Conservation (phyloP, 2,888 invertebrate genomes). For the Lacanobia oleracea region DNA sequence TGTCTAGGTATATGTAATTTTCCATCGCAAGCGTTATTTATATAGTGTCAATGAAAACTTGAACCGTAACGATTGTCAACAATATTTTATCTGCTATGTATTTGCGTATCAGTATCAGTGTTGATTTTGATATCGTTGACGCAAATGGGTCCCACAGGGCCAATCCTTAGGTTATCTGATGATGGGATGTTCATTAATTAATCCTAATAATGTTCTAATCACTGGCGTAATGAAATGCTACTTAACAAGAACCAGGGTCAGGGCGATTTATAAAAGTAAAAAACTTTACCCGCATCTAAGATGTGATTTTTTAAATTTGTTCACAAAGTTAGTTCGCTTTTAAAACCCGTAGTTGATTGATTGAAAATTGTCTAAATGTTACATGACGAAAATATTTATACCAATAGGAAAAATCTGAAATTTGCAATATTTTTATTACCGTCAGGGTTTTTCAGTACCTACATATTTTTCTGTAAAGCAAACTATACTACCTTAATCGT, state of each 20-base stretch:
- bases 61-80: conserved; percentile 76
- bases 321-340: no score
- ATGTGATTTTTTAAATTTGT: no score
- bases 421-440: background rate
- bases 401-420: background rate
- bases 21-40: conserved; percentile 73
- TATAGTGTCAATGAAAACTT: conserved; percentile 80
- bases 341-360: no score
- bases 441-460: no score
- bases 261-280: background rate
- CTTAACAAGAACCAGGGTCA: conserved; percentile 29
- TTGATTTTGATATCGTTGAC: conserved; percentile 80
- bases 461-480: no score
- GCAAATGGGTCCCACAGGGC: conserved; percentile 78
- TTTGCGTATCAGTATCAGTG: conserved; percentile 69
- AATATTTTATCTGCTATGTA: conserved; percentile 72
- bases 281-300: background rate
- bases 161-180: conserved; percentile 80
- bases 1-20: conserved; percentile 64
- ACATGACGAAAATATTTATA: no score
- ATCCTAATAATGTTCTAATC: conserved; percentile 68
- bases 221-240: conserved; percentile 31
- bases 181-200: conserved; percentile 76
- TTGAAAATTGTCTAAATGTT: no score
- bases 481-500: no score